Base-by-base conservation (phyloP, 2,888 invertebrate species). In the Girardia tigrina region DNA sequence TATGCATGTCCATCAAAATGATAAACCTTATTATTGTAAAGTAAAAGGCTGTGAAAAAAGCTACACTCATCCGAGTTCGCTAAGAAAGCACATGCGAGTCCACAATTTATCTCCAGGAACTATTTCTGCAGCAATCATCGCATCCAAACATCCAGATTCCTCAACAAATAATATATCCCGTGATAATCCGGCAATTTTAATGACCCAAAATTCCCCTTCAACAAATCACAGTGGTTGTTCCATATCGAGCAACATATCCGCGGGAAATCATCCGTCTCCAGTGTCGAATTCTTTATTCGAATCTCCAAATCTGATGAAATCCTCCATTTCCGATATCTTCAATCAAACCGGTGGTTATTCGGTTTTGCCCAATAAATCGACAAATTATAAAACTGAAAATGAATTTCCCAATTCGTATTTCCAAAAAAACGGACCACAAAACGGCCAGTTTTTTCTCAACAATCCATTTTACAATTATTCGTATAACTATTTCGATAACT, bases 1-100 rank as follows among this genome's bases (percentile, higher is more conserved):
- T 86, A 94, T 94, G 77, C 98, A 98, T 87, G 98, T 98, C 74
- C 98, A 98, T 88, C 95, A 95, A 72, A 92, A 92, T 70, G 95
- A 97, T 87, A 97, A 97, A 86, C 95, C 95, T 27, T 95, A 97
- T 89, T 93, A 92, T 87, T 97, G 97, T 86, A 90, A 94, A 81
- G 90, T 94, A 78, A 89, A 90, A 79, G 94, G 95, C 83, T 98
- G 98, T 87, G 95, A 95, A 88, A 98, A 98, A 88, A 93, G 92
- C 79, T 98, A 98, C 88, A 98, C 97, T 76, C 98, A 98, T 85
- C 98, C 98, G 26, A 94, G 93, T 77, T 94, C 94, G 36, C 88
- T 98, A 80, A 88, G 97, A 82, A 98, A 98, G 86, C 97, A 98
- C 86, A 94, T 95, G 93, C 94, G 94, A 88, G 82, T 82, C 74